Evolutionary conservation across 2,113 vertebrate species (phyloP).

Genomic region (Synodontis membranacea): DNA sequence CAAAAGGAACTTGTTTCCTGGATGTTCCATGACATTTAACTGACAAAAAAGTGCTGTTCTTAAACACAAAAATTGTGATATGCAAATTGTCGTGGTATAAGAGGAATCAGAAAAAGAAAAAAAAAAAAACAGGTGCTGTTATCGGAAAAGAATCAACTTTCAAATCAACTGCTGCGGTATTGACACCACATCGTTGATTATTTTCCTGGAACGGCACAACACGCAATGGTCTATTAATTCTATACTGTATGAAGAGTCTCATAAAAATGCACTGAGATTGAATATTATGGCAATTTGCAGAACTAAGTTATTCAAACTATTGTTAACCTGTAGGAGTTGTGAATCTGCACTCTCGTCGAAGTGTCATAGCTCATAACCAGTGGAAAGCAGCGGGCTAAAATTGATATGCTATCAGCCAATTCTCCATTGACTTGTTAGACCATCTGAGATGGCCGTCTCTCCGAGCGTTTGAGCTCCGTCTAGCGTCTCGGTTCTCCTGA

Average conservation of each 20-base stretch:
- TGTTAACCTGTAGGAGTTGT: background rate
- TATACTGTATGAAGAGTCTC: background rate
- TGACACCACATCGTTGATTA: background rate
- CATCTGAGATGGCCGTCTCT: constrained; percentile 76
- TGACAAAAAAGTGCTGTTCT: background rate
- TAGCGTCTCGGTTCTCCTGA: constrained; percentile 74
- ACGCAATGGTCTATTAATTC: background rate
- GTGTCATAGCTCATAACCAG: constrained; percentile 12
- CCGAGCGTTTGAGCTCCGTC: constrained; percentile 75
- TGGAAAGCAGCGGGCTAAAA: constrained; percentile 51
- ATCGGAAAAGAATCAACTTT: background rate
- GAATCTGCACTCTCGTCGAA: background rate
- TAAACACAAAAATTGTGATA: background rate
- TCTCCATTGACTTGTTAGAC: constrained; percentile 74
- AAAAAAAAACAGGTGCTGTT: background rate
- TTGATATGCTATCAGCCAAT: constrained; percentile 74
- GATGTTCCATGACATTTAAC: background rate
- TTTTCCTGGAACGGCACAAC: background rate
- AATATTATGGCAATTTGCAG: background rate
- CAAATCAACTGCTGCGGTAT: too few species aligned
- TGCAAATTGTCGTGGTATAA: background rate
- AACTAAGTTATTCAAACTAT: background rate
- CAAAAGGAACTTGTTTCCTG: background rate
- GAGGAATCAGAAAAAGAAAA: too few species aligned
- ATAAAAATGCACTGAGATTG: background rate